These are phyloP conservation scores for Scopus umbretta DNA, from an alignment of 2,113 vertebrate genomes.

Conservation along the genomic window DNA sequence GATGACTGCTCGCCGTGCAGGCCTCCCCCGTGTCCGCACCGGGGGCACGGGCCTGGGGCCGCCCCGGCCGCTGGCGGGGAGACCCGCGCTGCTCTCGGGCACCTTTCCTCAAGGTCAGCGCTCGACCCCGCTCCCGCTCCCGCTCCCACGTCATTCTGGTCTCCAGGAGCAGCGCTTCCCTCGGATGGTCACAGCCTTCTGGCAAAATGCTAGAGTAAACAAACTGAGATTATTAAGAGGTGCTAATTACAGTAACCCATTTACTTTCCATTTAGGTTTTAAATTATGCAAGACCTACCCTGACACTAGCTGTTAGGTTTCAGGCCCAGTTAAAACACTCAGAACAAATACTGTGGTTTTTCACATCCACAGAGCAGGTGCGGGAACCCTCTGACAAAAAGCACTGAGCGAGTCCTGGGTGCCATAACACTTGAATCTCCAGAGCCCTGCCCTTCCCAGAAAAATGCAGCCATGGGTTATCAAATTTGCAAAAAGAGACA, in stretches of 20 bases:
- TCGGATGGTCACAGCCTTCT: rapidly evolving
- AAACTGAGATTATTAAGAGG: background rate
- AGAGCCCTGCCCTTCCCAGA: background rate
- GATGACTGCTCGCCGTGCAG: rapidly evolving
- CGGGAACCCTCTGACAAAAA: rapidly evolving
- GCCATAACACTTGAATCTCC: background rate
- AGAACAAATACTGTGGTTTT: background rate
- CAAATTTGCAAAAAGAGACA: background rate
- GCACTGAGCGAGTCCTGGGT: too few relatives aligned
- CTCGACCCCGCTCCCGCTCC: rapidly evolving
- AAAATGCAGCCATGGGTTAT: background rate
- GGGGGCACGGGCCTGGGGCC: rapidly evolving
- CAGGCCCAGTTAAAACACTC: background rate
- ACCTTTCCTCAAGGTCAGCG: background rate
- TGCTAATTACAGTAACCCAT: background rate
- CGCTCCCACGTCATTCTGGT: rapidly evolving
- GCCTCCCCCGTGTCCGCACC: too few relatives aligned
- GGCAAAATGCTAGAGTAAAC: background rate
- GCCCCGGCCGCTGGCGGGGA: rapidly evolving
- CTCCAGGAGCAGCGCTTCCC: background rate
- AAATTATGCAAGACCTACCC: background rate
- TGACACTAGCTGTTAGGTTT: background rate
- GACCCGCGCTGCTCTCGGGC: rapidly evolving
- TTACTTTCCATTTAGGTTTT: background rate
- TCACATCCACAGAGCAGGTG: rapidly evolving